Conservation (phyloP, 1,140 invertebrate species). For the Drosophila ambigua region DNA sequence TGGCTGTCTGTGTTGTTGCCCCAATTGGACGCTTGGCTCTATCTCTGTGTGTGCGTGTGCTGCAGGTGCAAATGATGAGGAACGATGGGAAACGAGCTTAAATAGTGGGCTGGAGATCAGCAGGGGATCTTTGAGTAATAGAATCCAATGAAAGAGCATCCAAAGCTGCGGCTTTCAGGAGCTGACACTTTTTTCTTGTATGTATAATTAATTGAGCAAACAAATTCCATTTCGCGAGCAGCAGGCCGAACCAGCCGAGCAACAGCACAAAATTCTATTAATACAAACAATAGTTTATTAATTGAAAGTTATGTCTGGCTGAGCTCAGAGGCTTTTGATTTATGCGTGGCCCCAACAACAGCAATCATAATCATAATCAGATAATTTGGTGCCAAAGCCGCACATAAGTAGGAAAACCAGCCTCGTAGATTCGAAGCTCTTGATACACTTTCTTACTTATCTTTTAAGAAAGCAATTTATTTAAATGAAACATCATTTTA, state of each 20-base stretch:
- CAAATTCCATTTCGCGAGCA: conserved; percentile 45
- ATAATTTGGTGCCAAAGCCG: background rate
- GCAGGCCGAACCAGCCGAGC: conserved; percentile 16
- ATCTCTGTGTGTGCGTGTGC: background rate
- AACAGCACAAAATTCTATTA: conserved; percentile 62
- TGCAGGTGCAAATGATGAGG: conserved; percentile 25
- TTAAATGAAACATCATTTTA: no score
- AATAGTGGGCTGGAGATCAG: background rate
- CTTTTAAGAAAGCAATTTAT: no score
- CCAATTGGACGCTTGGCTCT: background rate
- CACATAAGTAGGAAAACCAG: background rate
- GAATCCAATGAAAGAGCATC: conserved; percentile 1
- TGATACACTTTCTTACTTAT: no score
- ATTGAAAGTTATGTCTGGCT: conserved; percentile 71
- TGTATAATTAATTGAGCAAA: conserved; percentile 73
- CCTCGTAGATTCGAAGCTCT: no score
- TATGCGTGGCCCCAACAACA: conserved; percentile 45
- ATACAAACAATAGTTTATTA: conserved; percentile 80
- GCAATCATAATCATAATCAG: conserved; percentile 7
- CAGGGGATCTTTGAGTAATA: background rate
- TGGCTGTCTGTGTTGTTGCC: conserved; percentile 1
- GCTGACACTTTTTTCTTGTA: conserved; percentile 24
- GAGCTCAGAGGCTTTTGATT: conserved; percentile 43
- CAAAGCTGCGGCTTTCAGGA: conserved; percentile 3
- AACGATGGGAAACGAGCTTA: conserved; percentile 5